phyloP scores from a whole-genome alignment of 2,888 invertebrate species.

The Ennomos erosarius region DNA sequence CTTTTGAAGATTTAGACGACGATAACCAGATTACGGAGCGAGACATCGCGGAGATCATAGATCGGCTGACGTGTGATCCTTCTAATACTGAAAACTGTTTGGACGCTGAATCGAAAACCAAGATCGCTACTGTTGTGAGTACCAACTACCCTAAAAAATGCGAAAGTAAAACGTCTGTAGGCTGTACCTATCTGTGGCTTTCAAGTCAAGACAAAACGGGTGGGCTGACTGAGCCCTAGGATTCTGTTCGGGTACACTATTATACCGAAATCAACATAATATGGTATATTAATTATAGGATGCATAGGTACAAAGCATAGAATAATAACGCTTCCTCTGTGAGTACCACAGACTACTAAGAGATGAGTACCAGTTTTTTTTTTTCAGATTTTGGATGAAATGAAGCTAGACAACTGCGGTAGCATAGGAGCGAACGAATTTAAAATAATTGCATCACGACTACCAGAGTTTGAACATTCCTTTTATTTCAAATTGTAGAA shows the following conservation, averaged over 20 bases:
- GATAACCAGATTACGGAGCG: slow-evolving; percentile 85
- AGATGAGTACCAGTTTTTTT: too few species aligned
- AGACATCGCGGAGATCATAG: slow-evolving; percentile 84
- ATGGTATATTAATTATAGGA: too few species aligned
- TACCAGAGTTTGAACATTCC: slow-evolving; percentile 86
- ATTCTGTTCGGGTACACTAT: too few species aligned
- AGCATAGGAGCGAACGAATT: slow-evolving; percentile 86
- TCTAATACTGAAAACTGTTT: slow-evolving; percentile 61
- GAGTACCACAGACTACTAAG: too few species aligned
- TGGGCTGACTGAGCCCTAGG: neutral
- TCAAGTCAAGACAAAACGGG: too few species aligned
- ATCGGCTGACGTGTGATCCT: slow-evolving; percentile 75
- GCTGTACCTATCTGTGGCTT: too few species aligned
- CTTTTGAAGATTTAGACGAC: slow-evolving; percentile 84
- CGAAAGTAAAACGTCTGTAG: too few species aligned
- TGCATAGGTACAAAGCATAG: too few species aligned
- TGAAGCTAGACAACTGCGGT: slow-evolving; percentile 85
- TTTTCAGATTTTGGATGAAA: slow-evolving; percentile 86
- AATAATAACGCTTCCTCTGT: too few species aligned
- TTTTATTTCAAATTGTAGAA: too few species aligned
- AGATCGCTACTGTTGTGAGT: slow-evolving; percentile 85
- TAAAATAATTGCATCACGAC: slow-evolving; percentile 84
- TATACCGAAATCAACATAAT: neutral
- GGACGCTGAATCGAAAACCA: slow-evolving; percentile 71
- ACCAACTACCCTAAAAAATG: neutral